Evolutionary conservation across 2,797 vertebrate species (phyloP).

Genomic region (Rachycentron canadum): DNA sequence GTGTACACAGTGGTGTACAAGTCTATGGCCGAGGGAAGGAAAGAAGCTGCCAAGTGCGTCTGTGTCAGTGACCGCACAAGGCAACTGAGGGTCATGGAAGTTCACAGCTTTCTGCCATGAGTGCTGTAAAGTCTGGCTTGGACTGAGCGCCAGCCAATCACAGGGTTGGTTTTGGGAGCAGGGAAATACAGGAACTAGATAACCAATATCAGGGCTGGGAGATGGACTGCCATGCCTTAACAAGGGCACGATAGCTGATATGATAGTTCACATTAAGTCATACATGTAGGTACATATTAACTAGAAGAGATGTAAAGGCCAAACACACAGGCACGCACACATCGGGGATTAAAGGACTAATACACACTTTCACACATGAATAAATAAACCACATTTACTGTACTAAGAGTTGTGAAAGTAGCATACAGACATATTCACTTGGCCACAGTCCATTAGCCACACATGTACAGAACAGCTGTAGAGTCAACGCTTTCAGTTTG

Average conservation of each 20-base stretch:
- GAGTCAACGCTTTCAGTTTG: constrained; percentile 56
- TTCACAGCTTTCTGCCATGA: constrained; percentile 78
- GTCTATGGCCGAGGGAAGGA: constrained; percentile 64
- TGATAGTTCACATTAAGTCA: constrained; percentile 47
- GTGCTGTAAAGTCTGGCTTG: constrained; percentile 70
- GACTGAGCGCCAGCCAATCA: constrained; percentile 55
- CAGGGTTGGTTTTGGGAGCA: constrained; percentile 27
- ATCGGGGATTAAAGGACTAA: background rate
- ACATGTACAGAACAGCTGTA: constrained; percentile 58
- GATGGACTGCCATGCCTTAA: constrained; percentile 30
- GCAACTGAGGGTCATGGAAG: constrained; percentile 82
- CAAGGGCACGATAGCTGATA: constrained; percentile 42
- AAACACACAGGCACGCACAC: constrained; percentile 7
- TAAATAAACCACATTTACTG: constrained; percentile 13
- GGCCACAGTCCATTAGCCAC: constrained; percentile 26
- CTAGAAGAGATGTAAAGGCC: constrained; percentile 23
- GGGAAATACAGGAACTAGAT: constrained; percentile 67
- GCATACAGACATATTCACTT: constrained; percentile 5
- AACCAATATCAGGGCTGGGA: constrained; percentile 52
- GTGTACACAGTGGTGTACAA: constrained; percentile 59
- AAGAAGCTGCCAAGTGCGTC: constrained; percentile 78
- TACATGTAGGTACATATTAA: constrained; percentile 31
- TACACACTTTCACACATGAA: background rate
- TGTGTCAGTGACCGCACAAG: constrained; percentile 80
- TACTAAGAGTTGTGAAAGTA: constrained; percentile 15